Conservation (phyloP, 2,113 vertebrate genomes). For the Cariama cristata region DNA sequence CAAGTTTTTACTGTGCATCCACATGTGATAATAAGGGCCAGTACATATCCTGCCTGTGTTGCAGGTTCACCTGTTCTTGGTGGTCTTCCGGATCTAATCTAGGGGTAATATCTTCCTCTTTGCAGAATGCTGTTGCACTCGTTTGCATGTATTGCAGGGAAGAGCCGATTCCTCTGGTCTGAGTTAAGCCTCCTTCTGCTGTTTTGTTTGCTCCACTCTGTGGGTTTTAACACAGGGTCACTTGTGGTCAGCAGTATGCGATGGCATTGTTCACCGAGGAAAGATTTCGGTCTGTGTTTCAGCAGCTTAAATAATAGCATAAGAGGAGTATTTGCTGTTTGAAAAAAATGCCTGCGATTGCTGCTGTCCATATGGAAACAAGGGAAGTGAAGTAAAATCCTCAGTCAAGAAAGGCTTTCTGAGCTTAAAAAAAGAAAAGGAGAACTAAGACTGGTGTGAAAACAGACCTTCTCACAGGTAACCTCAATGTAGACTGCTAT, state of each 20-base stretch:
- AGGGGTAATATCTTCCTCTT: not conserved
- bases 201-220: not conserved
- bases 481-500: not conserved
- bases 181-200: not conserved
- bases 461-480: not conserved
- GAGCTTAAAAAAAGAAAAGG: not conserved
- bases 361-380: not conserved
- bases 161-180: not conserved
- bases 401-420: not conserved
- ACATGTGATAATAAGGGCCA: not conserved
- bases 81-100: not conserved
- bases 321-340: not conserved
- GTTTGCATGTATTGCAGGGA: not conserved
- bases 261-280: not conserved
- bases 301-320: not conserved
- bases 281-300: not conserved
- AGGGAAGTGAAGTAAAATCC: not conserved
- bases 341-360: not conserved
- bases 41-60: not conserved
- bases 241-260: not conserved
- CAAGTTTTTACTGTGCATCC: not conserved
- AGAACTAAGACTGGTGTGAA: not conserved
- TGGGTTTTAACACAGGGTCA: not conserved
- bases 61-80: not conserved
- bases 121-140: not conserved